phyloP scores from a whole-genome alignment of 2,888 invertebrate genomes.

The Rotaria macrura region DNA sequence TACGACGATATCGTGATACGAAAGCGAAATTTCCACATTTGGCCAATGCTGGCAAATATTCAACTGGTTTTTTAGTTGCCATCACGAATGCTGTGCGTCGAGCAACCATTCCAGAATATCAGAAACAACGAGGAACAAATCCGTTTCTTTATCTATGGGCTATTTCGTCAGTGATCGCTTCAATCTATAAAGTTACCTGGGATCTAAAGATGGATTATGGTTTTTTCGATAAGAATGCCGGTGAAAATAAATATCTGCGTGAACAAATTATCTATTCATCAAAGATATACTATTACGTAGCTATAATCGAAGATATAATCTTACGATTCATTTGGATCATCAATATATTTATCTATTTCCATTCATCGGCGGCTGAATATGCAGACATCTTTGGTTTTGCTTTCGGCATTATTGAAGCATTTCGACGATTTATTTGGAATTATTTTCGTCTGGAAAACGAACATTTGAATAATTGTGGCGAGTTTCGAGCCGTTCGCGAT shows the following conservation, averaged over 20 bases:
- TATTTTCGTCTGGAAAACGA: constrained; percentile 98
- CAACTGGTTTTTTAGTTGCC: constrained; percentile 71
- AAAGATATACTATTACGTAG: constrained; percentile 73
- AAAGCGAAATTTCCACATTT: constrained; percentile 48
- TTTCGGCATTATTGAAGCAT: constrained; percentile 28
- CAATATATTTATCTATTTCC: background rate
- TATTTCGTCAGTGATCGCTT: constrained; percentile 59
- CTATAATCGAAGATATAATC: constrained; percentile 83
- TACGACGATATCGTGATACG: constrained; percentile 32
- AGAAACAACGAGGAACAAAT: background rate
- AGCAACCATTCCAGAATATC: constrained; percentile 13
- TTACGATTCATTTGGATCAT: constrained; percentile 80
- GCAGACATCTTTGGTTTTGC: constrained; percentile 30
- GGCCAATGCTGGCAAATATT: constrained; percentile 82
- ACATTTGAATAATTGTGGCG: constrained; percentile 94
- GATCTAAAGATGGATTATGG: constrained; percentile 99
- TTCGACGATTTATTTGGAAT: constrained; percentile 85
- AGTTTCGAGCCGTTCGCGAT: constrained; percentile 89
- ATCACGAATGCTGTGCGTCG: background rate
- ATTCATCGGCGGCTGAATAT: background rate
- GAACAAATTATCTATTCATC: constrained; percentile 33
- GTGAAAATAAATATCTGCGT: constrained; percentile 29
- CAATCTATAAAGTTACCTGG: constrained; percentile 90
- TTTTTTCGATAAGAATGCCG: constrained; percentile 64
- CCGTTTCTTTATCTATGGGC: constrained; percentile 31